Base-by-base conservation (phyloP, 2,888 invertebrate genomes). In the Ceriagrion tenellum region DNA sequence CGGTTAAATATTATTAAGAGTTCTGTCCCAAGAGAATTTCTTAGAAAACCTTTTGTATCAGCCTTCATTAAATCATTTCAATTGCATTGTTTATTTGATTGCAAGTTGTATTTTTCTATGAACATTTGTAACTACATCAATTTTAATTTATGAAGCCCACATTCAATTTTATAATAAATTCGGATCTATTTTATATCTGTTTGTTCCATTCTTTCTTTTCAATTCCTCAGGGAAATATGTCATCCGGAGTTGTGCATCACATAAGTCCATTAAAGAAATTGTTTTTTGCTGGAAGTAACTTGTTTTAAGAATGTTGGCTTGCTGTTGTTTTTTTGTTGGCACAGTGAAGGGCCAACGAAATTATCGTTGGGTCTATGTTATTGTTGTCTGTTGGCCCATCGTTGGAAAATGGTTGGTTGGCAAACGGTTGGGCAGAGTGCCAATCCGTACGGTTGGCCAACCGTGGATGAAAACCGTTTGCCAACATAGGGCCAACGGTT, bases 11-110 rank as follows among this genome's bases (percentile, higher is more conserved):
- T 69, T 69, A 69, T 69, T n/a, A 69, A 26, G 69, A 69, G 12
- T 69, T 20, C 69, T 69, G 69, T 69, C 69, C 69, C 69, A 69
- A 69, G 26, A 69, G 69, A 69, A 69, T 69, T 69, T 69, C 69
- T 12, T 2, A 69, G 69, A 26, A 69, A 69, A 69, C 69, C 69
- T 26, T 26, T 20, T 1, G 69, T 2, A 69, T 69, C 26, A n/a
- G 26, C 16, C 16, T 69, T 69, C 26, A 26, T 69, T 26, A 69
- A 69, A 69, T 69, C 69, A 69, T 4, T 26, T 69, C 69, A 10
- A 69, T 69, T 26, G 26, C 16, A 69, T 69, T 69, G 26, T n/a
- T 69, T 26, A 69, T 26, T 69, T 26, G 26, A 20, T 69, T 69
- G 26, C 69, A 26, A 69, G 69, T 69, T 69, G 69, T 69, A 16